Evolutionary conservation across 2,797 vertebrate species (phyloP).

Genomic region (Chloroceryle inda): DNA sequence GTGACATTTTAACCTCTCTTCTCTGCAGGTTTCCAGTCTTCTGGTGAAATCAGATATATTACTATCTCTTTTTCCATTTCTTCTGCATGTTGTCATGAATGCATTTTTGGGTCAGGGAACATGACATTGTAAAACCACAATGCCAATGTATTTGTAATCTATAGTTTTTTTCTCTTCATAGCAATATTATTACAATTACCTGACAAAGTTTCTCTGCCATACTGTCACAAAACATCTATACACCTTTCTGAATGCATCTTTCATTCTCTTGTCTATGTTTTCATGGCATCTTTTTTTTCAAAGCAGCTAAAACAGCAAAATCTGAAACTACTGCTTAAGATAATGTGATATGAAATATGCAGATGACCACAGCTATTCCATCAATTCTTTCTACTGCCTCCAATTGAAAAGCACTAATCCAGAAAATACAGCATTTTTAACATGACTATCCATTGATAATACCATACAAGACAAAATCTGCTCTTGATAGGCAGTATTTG

Average conservation of each 20-base stretch:
- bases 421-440: too few relatives aligned
- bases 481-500: neutral
- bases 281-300: too few relatives aligned
- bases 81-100: neutral
- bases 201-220: neutral
- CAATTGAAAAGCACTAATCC: too few relatives aligned
- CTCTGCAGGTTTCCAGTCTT: neutral
- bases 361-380: too few relatives aligned
- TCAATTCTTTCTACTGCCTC: too few relatives aligned
- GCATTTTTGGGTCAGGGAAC: neutral
- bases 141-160: neutral
- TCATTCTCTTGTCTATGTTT: neutral
- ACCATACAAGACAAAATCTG: too few relatives aligned
- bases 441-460: too few relatives aligned
- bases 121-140: neutral
- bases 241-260: neutral
- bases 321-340: too few relatives aligned
- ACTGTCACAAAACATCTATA: neutral
- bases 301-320: too few relatives aligned
- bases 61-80: neutral
- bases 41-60: neutral
- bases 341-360: too few relatives aligned
- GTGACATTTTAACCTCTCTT: conserved; percentile 19
- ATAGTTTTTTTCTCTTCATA: neutral
- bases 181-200: neutral